Evolutionary conservation across 2,113 vertebrate genomes (phyloP).

Genomic region (Spermophilus dauricus): DNA sequence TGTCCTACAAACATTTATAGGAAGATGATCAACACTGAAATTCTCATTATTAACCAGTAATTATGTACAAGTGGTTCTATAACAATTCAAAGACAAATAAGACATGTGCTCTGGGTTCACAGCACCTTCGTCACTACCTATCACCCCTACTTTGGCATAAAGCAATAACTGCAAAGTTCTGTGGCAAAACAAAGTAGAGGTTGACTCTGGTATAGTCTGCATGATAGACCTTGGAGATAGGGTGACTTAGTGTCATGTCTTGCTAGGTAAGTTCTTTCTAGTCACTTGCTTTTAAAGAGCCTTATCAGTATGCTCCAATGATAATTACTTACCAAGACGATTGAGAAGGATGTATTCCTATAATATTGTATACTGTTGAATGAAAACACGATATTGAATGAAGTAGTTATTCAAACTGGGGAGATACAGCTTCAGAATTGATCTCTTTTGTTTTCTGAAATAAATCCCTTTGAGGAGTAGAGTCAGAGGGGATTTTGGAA

Average conservation of each 20-base stretch:
- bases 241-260: slow-evolving; percentile 8
- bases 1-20: not conserved
- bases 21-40: not conserved
- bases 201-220: not conserved
- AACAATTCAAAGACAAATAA: not conserved
- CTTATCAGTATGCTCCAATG: not conserved
- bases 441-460: not conserved
- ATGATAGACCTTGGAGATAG: not conserved
- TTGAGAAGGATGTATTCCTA: not conserved
- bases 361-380: not conserved
- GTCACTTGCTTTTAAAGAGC: not conserved
- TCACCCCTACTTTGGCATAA: not conserved
- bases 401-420: not conserved
- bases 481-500: not conserved
- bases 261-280: slow-evolving; percentile 15
- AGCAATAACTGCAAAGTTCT: not conserved
- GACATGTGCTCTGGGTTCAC: not conserved
- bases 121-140: not conserved
- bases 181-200: not conserved
- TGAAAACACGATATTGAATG: not conserved
- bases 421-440: not conserved
- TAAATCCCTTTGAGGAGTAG: not conserved
- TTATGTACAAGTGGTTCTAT: not conserved
- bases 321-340: not conserved
- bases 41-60: not conserved